Evolutionary conservation across 1,140 invertebrate species (phyloP), one percentile per base, ranked within the genome.

Genomic region (Trialeurodes vaporariorum): DNA sequence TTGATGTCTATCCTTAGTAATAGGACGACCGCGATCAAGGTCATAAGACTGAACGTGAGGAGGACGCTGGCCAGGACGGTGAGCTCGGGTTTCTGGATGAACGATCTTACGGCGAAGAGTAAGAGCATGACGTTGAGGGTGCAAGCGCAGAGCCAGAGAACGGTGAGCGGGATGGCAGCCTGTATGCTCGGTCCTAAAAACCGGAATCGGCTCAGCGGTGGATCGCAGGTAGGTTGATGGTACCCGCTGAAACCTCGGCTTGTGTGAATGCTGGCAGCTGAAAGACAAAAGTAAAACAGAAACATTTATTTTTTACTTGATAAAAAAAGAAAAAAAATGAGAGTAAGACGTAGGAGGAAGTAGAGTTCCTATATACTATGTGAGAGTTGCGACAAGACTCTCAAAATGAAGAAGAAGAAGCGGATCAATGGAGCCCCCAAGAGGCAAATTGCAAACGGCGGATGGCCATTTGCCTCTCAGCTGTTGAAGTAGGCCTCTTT

Each of bases 131-230:
- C 59, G 63, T 73, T 71, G 17, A 73, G 40, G 0, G 69, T 27
- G 58, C 81, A 75, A 1, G 82, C 81, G 1, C 76, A 67, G 0
- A 75, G 74, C 83, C 83, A 84, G 2, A 83, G 75, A 2, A 78
- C 67, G 0, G 81, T 80, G 0, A 83, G 72, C 0, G 81, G 80
- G 2, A 81, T 68, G 2, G 70, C 72, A 0, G 75, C 73, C n/a
- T 70, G 73, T 13, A 77, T 68, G 1, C 74, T 74, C 0, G 82
- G 82, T 0, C 82, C 83, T 13, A 83, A 74, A 13, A 79, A 82
- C 21, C 83, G 72, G 26, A 70, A 66, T 5, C 63, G 69, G 22
- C 62, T 27, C 75, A 81, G 78, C 0, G 79, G 77, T 0, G 81
- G 72, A 25, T 76, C 75, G 11, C 81, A 79, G 2, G 78, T 73